Conservation (phyloP, 2,113 vertebrate genomes). For the Triplophysa tibetana region DNA sequence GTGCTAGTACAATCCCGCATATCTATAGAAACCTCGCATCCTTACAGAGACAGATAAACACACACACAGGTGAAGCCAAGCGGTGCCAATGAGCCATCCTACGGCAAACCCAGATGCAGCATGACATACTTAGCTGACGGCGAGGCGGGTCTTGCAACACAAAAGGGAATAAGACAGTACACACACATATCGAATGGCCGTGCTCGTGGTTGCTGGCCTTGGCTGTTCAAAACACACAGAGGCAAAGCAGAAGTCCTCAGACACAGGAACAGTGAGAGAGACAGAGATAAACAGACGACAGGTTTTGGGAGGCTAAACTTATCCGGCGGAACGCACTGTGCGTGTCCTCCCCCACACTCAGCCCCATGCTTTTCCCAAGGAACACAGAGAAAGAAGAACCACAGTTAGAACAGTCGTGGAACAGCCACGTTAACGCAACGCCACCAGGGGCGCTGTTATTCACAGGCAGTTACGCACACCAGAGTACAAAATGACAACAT, state of each 20-base stretch:
- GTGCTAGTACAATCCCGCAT: slow-evolving; percentile 41
- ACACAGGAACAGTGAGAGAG: slow-evolving; percentile 30
- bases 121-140: slow-evolving; percentile 66
- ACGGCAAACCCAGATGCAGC: slow-evolving; percentile 56
- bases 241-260: slow-evolving; percentile 52
- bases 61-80: slow-evolving; percentile 61
- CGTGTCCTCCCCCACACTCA: slow-evolving; percentile 59
- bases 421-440: slow-evolving; percentile 37
- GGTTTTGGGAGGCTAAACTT: slow-evolving; percentile 47
- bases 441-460: slow-evolving; percentile 22
- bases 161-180: slow-evolving; percentile 65
- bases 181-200: slow-evolving; percentile 65
- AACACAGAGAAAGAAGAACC: slow-evolving; percentile 48
- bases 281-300: slow-evolving; percentile 38
- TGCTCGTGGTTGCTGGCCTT: slow-evolving; percentile 58
- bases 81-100: slow-evolving; percentile 55
- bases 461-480: slow-evolving; percentile 21
- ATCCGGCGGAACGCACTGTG: slow-evolving; percentile 27
- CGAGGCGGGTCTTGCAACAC: slow-evolving; percentile 67
- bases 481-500: not conserved
- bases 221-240: slow-evolving; percentile 58
- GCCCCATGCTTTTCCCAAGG: slow-evolving; percentile 53
- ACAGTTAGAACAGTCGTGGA: slow-evolving; percentile 47
- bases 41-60: slow-evolving; percentile 47
- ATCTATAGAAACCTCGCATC: slow-evolving; percentile 34